Conservation (phyloP, 92 coral and sea anemone genomes). For the Isaurus tuberculatus region DNA sequence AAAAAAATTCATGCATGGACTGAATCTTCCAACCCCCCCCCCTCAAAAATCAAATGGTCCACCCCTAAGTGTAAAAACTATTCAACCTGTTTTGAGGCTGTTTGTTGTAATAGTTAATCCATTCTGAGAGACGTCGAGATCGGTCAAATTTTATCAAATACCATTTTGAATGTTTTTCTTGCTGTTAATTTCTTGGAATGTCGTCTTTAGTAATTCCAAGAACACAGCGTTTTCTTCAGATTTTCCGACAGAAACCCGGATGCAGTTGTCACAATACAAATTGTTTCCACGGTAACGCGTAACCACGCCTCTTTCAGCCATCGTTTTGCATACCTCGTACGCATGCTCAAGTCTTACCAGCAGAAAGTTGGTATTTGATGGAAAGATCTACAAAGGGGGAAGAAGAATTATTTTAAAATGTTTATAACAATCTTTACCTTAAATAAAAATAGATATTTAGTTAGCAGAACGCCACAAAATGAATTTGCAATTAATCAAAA, state of each 20-base stretch:
- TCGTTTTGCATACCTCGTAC: conserved; percentile 46
- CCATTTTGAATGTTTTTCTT: not conserved
- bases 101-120: too few relatives aligned
- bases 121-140: too few relatives aligned
- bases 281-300: conserved; percentile 55
- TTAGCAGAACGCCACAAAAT: too few relatives aligned
- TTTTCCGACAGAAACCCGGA: conserved; percentile 48
- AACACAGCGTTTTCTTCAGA: conserved; percentile 30
- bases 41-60: too few relatives aligned
- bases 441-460: too few relatives aligned
- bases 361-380: conserved; percentile 49
- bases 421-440: too few relatives aligned
- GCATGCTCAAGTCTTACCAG: conserved; percentile 53
- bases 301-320: conserved; percentile 57
- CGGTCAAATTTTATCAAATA: not conserved
- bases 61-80: too few relatives aligned
- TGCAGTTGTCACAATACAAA: conserved; percentile 50
- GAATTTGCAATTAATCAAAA: too few relatives aligned
- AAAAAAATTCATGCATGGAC: too few relatives aligned
- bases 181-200: conserved; percentile 13
- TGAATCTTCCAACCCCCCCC: too few relatives aligned
- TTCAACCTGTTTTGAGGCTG: too few relatives aligned
- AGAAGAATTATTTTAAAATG: too few relatives aligned
- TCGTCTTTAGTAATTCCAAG: conserved; percentile 30
- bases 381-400: conserved; percentile 44